Conservation (phyloP, 2,888 invertebrate genomes). For the Drosophila robusta region DNA sequence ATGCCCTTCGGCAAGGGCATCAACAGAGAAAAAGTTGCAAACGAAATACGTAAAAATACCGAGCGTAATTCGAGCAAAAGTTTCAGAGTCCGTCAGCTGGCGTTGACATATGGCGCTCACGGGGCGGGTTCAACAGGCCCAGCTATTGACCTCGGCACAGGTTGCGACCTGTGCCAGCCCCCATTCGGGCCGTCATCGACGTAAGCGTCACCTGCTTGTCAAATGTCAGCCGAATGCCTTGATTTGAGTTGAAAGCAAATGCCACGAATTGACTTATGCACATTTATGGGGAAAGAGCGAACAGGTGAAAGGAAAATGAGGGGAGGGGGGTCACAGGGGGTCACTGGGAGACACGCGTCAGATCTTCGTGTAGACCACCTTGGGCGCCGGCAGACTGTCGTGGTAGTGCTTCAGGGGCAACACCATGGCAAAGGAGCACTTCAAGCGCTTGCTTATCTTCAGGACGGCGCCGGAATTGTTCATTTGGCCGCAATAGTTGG, state of each 20-base stretch:
- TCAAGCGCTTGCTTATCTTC: conserved; percentile 90
- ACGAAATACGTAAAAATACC: conserved; percentile 34
- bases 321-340: too few relatives aligned
- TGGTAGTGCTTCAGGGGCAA: conserved; percentile 1
- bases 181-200: conserved; percentile 26
- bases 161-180: conserved; percentile 25
- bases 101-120: conserved; percentile 23
- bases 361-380: not conserved
- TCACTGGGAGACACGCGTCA: not conserved
- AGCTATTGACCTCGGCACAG: conserved; percentile 48
- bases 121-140: conserved; percentile 23
- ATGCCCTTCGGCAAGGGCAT: not conserved
- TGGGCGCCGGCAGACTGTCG: not conserved
- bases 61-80: conserved; percentile 38
- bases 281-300: not conserved
- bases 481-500: conserved; percentile 88
- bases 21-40: conserved; percentile 28
- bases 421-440: conserved; percentile 35
- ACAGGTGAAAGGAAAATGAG: too few relatives aligned
- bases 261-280: not conserved
- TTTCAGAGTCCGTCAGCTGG: conserved; percentile 35
- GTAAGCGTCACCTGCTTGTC: conserved; percentile 27
- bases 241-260: conserved; percentile 12
- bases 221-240: conserved; percentile 86
- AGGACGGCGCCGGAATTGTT: conserved; percentile 96